Evolutionary conservation across 23 tunicate genomes (phyloP), one percentile per base, ranked within the genome.

Genomic region (Halocynthia aurantium): DNA sequence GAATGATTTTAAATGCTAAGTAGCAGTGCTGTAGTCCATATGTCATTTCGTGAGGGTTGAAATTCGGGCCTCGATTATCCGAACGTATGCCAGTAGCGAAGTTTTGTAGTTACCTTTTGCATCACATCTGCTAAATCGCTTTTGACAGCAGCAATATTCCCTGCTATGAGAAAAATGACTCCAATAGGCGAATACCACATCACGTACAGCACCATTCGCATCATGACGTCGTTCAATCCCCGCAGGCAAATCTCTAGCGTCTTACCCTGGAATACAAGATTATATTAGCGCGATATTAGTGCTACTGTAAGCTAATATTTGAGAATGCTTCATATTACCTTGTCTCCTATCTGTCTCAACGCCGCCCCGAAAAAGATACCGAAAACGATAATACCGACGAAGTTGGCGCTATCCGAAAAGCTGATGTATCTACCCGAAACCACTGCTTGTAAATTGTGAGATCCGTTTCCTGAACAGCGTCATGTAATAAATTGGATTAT

Each of bases 331-430:
- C 44, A 31, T 31, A 0, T 10, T 65, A 65, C 70, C 70, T 65
- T 9, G 10, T 65, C 10, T 10, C 70, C 70, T 0, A 65, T 65
- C 19, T 11, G 22, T 65, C 70, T 49, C 15, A 65, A 15, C 9
- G 70, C 70, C 0, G 31, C 70, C 31, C 70, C 70, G 19, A 65
- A 65, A 10, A 65, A 11, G 31, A 65, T 49, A 65, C 70, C 19
- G 19, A 65, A 65, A 8, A 11, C 19, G 0, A 65, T 65, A 15
- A 65, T 65, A 20, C 70, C 70, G 9, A 65, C 19, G 31, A 65
- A 65, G 31, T 65, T 65, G n/a, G 31, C 70, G 70, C 70, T 65
- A 49, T 65, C 70, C 22, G 70, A 65, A 65, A 20, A 65, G 10
- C 49, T 49, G 19, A 65, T 15, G 31, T 65, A 65, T 65, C 70